Base-by-base conservation (phyloP, 2,888 invertebrate species). In the Drosophila basisetae region DNA sequence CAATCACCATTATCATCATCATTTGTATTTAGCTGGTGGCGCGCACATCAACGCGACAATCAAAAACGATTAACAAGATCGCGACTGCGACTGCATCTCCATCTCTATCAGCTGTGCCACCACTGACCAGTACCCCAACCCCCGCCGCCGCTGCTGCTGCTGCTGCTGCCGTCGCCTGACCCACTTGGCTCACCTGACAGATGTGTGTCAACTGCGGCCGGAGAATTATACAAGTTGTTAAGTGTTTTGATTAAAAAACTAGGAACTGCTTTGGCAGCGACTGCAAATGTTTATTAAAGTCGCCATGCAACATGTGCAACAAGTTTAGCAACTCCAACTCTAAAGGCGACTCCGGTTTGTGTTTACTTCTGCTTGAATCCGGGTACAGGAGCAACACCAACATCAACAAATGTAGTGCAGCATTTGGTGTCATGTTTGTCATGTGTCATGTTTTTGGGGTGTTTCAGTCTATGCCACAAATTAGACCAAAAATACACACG, bases 171-270 rank as follows among this genome's bases (percentile, higher is more conserved):
- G 73, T 67, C 83, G 80, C 71, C 68, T 87, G 89, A 87, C 89
- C 87, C 82, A 88, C 76, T 87, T 87, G 69, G 73, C 59, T 64
- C 73, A 68, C 72, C 77, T 88, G 89, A 88, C 87, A 88, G 87
- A 88, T 88, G 87, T 88, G 82, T 88, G 87, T 88, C 87, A 88
- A 87, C 87, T 80, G 84, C 76, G 70, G 87, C 62, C 71, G 72
- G 74, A 88, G 85, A 88, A 88, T 85, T 88, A 82, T 85, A 88
- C 89, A 85, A 88, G 83, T 88, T 85, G 85, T 88, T 85, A 85
- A 88, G 89, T 85, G 85, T 80, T 85, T 88, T 80, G 83, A 82
- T 85, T 85, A 85, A 81, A 84, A 81, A 68, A 63, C 70, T 78
- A 78, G 75, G 65, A 78, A 78, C 78, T 68, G 66, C 68, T 68